Percentiles rank a stretch among this genome's conserved stretches.
phyloP scores from a whole-genome alignment of 1,140 invertebrate genomes.

The Lucilia cuprina region DNA sequence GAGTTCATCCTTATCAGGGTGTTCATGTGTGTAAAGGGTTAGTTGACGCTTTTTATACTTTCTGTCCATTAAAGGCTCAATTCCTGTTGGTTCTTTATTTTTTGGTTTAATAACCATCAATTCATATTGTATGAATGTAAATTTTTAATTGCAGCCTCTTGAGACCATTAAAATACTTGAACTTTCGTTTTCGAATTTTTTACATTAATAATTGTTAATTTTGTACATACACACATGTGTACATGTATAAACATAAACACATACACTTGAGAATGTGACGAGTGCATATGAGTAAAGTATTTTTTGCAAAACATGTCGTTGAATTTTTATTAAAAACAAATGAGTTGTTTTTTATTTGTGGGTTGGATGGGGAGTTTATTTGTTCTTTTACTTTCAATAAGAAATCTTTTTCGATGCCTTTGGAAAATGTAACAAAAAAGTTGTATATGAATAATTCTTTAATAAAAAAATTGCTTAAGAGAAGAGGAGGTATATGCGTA shows the following conservation, averaged over 20 bases:
- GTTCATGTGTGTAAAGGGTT: neutral
- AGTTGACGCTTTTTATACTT: neutral
- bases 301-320: neutral
- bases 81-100: neutral
- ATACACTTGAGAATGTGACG: neutral
- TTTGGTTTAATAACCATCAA: neutral
- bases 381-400: too few species aligned
- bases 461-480: too few species aligned
- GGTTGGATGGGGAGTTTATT: too few species aligned
- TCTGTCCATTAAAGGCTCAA: neutral
- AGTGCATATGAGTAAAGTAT: neutral
- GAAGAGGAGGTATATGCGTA: too few species aligned
- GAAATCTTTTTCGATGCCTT: too few species aligned
- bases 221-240: neutral
- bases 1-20: neutral
- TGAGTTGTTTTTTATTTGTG: too few species aligned
- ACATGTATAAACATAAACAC: neutral
- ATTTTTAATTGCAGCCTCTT: neutral
- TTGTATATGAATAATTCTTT: too few species aligned
- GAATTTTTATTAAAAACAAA: neutral
- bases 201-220: constrained; percentile 7
- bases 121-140: neutral
- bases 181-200: neutral
- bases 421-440: too few species aligned
- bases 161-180: neutral